phyloP scores from a whole-genome alignment of 2,113 vertebrate genomes.

The Sardina pilchardus region DNA sequence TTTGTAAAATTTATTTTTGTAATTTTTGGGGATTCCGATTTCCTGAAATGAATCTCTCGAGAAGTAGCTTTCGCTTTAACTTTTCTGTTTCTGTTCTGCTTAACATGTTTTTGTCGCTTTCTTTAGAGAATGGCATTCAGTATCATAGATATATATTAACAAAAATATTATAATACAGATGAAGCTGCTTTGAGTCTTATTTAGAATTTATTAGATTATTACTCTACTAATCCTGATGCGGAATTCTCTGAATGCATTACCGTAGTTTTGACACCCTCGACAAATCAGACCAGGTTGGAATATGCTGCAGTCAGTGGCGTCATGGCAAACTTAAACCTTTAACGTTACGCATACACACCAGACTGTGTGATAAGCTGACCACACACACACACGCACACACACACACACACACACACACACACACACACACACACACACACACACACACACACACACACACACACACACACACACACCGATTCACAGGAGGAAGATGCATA shows the following conservation, averaged over 20 bases:
- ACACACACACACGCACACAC: neutral
- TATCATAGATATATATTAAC: constrained; percentile 17
- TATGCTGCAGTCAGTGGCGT: neutral
- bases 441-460: neutral
- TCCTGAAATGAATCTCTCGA: neutral
- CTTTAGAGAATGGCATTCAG: constrained; percentile 1
- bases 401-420: neutral
- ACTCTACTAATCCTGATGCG: neutral
- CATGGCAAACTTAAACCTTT: neutral
- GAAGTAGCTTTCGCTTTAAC: neutral
- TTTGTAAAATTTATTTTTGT: constrained; percentile 16
- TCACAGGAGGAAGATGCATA: neutral
- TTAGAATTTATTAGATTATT: neutral
- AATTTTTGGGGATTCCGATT: neutral
- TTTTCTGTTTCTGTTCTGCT: neutral
- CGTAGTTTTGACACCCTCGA: no score
- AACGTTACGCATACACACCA: neutral
- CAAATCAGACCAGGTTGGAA: neutral
- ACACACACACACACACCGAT: neutral
- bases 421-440: neutral
- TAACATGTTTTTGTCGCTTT: neutral
- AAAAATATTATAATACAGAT: neutral
- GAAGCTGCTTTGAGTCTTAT: constrained; percentile 16
- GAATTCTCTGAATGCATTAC: neutral
- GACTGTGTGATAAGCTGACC: neutral